Conservation (phyloP, 2,888 invertebrate species). For the Thera britannica region DNA sequence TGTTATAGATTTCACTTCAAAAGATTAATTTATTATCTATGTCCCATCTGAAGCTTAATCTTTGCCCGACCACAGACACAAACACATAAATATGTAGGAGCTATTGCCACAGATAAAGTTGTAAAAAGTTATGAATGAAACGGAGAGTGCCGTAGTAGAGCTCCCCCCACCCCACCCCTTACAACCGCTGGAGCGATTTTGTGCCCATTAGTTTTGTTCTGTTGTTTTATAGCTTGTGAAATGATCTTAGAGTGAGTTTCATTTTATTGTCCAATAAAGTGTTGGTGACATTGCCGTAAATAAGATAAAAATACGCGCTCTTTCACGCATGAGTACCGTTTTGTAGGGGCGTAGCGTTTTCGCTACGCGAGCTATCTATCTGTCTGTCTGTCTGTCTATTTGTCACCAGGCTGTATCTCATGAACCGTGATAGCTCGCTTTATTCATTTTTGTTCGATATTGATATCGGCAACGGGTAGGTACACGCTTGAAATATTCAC, state of each 20-base stretch:
- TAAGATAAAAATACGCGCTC: not conserved
- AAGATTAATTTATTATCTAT: not conserved
- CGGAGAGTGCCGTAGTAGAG: constrained; percentile 83
- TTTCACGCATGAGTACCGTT: not conserved
- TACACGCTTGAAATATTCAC: no score
- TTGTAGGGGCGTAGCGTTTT: not conserved
- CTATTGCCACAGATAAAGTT: constrained; percentile 83
- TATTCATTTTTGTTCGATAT: no score
- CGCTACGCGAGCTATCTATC: not conserved
- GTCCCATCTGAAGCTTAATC: constrained; percentile 49
- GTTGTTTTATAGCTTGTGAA: constrained; percentile 59
- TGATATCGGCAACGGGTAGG: no score
- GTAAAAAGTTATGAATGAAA: constrained; percentile 86
- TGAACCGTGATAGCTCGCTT: no score
- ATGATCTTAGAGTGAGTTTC: constrained; percentile 40
- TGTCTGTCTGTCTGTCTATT: no score
- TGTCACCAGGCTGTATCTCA: no score
- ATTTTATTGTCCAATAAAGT: constrained; percentile 7
- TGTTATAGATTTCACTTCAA: no score
- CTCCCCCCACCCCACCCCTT: constrained; percentile 45
- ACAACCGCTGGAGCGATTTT: constrained; percentile 66
- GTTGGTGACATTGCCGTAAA: constrained; percentile 8
- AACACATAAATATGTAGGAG: constrained; percentile 84
- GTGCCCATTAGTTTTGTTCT: constrained; percentile 81
- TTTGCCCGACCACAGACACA: constrained; percentile 70